phyloP scores from a whole-genome alignment of 2,888 invertebrate species.

The Embidobia sp. region DNA sequence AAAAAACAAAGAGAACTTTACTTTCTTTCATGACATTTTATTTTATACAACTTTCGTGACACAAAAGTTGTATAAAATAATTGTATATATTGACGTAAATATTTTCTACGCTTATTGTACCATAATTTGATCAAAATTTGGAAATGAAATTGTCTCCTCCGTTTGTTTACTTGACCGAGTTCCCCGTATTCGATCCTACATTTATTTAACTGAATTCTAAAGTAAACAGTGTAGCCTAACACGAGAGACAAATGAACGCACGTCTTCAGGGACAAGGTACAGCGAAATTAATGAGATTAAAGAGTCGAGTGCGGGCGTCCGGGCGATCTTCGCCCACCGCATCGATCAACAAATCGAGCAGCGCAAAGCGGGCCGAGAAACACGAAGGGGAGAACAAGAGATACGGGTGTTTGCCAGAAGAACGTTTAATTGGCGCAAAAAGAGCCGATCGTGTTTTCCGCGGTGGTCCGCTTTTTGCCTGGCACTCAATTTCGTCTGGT shows the following conservation, averaged over 20 bases:
- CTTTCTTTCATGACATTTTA: no score
- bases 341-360: slow-evolving; percentile 73
- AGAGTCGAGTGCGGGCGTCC: slow-evolving; percentile 57
- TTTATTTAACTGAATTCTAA: neutral
- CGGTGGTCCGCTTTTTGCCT: neutral
- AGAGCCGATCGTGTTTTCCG: slow-evolving; percentile 31
- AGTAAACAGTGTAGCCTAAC: neutral
- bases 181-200: neutral
- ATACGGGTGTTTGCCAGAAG: slow-evolving; percentile 39
- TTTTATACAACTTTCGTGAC: no score
- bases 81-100: no score
- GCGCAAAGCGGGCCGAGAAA: slow-evolving; percentile 12
- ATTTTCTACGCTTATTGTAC: no score
- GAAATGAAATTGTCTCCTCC: no score
- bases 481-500: slow-evolving; percentile 37
- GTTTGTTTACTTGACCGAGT: no score
- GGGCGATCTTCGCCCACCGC: slow-evolving; percentile 69
- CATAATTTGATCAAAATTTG: no score
- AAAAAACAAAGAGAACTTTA: no score
- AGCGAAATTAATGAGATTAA: slow-evolving; percentile 29
- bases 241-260: slow-evolving; percentile 3
- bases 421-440: slow-evolving; percentile 41
- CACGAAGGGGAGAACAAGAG: slow-evolving; percentile 12
- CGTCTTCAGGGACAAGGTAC: slow-evolving; percentile 6
- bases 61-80: no score